Evolutionary conservation across 2,797 vertebrate genomes (phyloP).

Genomic region (Labeo calbasu): DNA sequence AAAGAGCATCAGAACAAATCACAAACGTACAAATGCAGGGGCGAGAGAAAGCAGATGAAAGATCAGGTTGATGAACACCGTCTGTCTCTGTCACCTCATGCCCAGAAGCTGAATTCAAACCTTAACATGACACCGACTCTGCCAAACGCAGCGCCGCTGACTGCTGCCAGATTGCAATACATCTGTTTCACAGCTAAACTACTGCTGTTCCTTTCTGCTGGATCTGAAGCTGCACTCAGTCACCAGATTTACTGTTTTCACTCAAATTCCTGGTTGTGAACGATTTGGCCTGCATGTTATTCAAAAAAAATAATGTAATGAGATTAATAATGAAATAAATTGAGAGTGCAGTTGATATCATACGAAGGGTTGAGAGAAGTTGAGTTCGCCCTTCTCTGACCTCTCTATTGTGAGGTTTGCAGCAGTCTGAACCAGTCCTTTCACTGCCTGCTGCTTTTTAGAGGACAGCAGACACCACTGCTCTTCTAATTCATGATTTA

Average conservation of each 20-base stretch:
- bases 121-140: slow-evolving; percentile 23
- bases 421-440: slow-evolving; percentile 17
- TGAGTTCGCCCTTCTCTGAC: slow-evolving; percentile 20
- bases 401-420: slow-evolving; percentile 36
- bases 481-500: slow-evolving; percentile 33
- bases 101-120: slow-evolving; percentile 33
- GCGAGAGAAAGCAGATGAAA: slow-evolving; percentile 20
- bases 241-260: not conserved
- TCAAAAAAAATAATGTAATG: not conserved
- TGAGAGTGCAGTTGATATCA: not conserved
- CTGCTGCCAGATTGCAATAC: slow-evolving; percentile 37
- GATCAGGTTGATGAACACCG: slow-evolving; percentile 11
- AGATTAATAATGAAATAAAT: not conserved
- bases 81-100: slow-evolving; percentile 30
- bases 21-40: not conserved
- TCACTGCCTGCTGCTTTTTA: slow-evolving; percentile 14
- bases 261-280: not conserved
- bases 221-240: slow-evolving; percentile 3
- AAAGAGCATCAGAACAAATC: slow-evolving; percentile 49
- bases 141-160: slow-evolving; percentile 35
- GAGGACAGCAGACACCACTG: slow-evolving; percentile 12
- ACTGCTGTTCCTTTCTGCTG: slow-evolving; percentile 23
- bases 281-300: not conserved
- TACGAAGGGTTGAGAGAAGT: not conserved
- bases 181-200: slow-evolving; percentile 47